Evolutionary conservation across 1,140 invertebrate genomes (phyloP).

Genomic region (Magallana angulata): DNA sequence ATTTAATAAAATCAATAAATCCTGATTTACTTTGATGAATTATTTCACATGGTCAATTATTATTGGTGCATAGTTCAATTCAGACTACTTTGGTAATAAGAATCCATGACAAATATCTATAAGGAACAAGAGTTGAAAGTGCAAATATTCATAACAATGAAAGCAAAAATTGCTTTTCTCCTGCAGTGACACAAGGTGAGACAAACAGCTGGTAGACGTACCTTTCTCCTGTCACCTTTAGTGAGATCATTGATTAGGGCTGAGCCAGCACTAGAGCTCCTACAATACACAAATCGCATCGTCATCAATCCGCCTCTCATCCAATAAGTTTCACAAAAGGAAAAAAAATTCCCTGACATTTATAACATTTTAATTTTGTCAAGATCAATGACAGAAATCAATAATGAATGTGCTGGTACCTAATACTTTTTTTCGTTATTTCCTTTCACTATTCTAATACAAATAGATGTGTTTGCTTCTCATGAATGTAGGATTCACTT

Average conservation of each 20-base stretch:
- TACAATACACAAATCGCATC: constrained; percentile 58
- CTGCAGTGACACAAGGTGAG: background rate
- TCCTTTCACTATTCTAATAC: background rate
- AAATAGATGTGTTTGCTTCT: background rate
- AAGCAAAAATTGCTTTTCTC: background rate
- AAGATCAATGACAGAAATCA: background rate
- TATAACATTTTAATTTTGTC: background rate
- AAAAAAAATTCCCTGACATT: constrained; percentile 23
- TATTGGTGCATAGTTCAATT: no score
- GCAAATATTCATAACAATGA: constrained; percentile 1
- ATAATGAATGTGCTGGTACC: background rate
- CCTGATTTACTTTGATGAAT: no score
- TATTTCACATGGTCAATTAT: no score
- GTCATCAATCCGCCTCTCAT: background rate
- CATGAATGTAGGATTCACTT: no score
- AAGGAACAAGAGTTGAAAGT: no score
- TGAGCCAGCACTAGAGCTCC: constrained; percentile 77
- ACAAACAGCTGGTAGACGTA: constrained; percentile 40
- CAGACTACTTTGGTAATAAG: no score
- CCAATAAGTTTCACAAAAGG: background rate
- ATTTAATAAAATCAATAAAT: no score
- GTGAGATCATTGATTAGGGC: constrained; percentile 66
- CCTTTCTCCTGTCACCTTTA: constrained; percentile 74
- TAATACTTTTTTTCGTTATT: background rate
- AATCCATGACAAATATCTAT: no score